Conservation (phyloP, 2,888 invertebrate species). For the Melieria picta region DNA sequence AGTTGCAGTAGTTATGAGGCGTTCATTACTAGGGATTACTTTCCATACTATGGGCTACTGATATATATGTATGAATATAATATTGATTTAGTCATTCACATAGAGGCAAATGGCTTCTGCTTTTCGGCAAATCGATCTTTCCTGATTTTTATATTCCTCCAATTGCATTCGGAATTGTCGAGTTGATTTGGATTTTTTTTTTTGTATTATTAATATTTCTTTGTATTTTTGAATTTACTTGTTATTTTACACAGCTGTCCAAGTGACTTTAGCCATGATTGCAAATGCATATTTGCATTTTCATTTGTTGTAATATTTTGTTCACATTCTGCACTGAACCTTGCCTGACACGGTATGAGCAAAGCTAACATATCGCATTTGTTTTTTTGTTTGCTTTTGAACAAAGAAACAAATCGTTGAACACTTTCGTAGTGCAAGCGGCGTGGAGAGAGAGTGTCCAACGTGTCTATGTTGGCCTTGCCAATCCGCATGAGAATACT, state of each 20-base stretch:
- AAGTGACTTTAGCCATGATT: constrained; percentile 2
- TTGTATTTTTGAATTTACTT: constrained; percentile 7
- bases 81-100: not conserved
- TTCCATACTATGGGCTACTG: too few species aligned
- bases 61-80: too few species aligned
- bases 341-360: constrained; percentile 51
- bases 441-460: constrained; percentile 2
- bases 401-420: constrained; percentile 12
- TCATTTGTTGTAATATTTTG: constrained; percentile 29
- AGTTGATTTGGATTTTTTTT: not conserved
- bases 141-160: not conserved
- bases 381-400: not conserved
- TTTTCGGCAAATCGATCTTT: not conserved
- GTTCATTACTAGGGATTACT: too few species aligned
- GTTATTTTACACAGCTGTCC: constrained; percentile 5
- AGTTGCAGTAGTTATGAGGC: too few species aligned
- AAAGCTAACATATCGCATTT: constrained; percentile 45
- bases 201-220: constrained; percentile 6
- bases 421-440: too few species aligned
- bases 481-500: constrained; percentile 71
- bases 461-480: constrained; percentile 47
- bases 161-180: too few species aligned
- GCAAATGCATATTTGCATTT: not conserved
- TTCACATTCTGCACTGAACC: constrained; percentile 52
- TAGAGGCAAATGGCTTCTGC: not conserved